Conservation (phyloP, 2,113 vertebrate species). For the Heloderma charlesbogerti region DNA sequence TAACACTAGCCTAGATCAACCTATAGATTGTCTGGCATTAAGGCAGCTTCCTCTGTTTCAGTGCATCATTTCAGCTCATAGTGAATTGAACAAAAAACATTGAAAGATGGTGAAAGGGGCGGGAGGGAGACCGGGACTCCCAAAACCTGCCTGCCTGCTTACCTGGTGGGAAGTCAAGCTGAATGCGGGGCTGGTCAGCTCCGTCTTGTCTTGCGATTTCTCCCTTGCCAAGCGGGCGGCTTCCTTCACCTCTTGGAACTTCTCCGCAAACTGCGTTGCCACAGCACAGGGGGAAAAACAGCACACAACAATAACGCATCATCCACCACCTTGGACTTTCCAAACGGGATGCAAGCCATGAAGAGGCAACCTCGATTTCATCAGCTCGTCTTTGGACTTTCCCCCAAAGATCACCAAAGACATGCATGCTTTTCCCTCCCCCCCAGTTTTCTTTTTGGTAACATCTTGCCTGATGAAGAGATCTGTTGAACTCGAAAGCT, state of each 20-base stretch:
- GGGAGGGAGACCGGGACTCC: neutral
- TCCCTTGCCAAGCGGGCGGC: slow-evolving; percentile 90
- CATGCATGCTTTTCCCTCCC: too few species aligned
- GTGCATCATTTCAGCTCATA: neutral
- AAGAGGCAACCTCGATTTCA: neutral
- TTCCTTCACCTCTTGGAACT: slow-evolving; percentile 95
- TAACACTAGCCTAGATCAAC: too few species aligned
- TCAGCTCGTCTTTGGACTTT: neutral
- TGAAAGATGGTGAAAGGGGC: too few species aligned
- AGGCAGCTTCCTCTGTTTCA: neutral
- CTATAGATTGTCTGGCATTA: too few species aligned
- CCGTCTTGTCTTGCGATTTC: slow-evolving; percentile 95
- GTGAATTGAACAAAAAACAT: neutral
- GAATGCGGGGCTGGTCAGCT: slow-evolving; percentile 89
- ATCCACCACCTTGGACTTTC: neutral
- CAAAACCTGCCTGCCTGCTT: slow-evolving; percentile 3
- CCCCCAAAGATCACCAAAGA: too few species aligned
- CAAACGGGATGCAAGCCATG: too few species aligned
- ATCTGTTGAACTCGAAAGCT: too few species aligned
- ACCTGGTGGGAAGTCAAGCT: slow-evolving; percentile 92
- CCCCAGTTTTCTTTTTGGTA: too few species aligned
- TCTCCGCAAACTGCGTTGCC: slow-evolving; percentile 87
- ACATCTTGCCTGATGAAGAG: too few species aligned
- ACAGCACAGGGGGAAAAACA: neutral
- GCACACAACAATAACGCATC: neutral